Evolutionary conservation across 2,888 invertebrate species (phyloP).

Genomic region (Lasioglossum leucozonium): DNA sequence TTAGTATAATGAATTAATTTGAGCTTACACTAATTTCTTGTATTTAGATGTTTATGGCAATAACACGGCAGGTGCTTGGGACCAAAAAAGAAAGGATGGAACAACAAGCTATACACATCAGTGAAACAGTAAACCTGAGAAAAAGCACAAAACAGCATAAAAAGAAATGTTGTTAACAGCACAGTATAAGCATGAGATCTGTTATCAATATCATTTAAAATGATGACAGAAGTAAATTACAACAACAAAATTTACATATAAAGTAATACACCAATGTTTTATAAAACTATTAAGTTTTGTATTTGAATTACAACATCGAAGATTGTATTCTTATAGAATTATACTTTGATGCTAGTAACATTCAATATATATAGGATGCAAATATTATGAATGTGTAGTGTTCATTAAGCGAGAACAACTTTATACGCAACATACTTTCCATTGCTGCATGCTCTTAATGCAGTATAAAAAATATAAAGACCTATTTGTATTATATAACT

Average conservation of each 20-base stretch:
- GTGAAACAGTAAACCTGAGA: conserved; percentile 90
- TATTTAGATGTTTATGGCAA: conserved; percentile 89
- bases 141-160: conserved; percentile 87
- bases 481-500: conserved; percentile 67
- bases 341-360: conserved; percentile 70
- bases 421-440: conserved; percentile 52
- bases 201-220: conserved; percentile 73
- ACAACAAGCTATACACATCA: conserved; percentile 88
- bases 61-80: conserved; percentile 92
- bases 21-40: conserved; percentile 35
- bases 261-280: conserved; percentile 72
- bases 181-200: conserved; percentile 66
- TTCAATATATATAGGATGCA: conserved; percentile 66
- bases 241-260: conserved; percentile 73
- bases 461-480: conserved; percentile 63
- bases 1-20: conserved; percentile 12
- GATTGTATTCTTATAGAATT: conserved; percentile 68
- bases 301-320: conserved; percentile 71
- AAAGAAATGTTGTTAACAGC: conserved; percentile 83
- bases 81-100: conserved; percentile 93
- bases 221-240: conserved; percentile 70
- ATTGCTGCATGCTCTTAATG: conserved; percentile 59
- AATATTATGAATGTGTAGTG: conserved; percentile 64
- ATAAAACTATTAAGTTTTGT: conserved; percentile 72
- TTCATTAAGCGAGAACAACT: conserved; percentile 67